These are phyloP conservation scores for Lithodes maja DNA, from an alignment of 2,888 invertebrate species.

Conservation along the genomic window DNA sequence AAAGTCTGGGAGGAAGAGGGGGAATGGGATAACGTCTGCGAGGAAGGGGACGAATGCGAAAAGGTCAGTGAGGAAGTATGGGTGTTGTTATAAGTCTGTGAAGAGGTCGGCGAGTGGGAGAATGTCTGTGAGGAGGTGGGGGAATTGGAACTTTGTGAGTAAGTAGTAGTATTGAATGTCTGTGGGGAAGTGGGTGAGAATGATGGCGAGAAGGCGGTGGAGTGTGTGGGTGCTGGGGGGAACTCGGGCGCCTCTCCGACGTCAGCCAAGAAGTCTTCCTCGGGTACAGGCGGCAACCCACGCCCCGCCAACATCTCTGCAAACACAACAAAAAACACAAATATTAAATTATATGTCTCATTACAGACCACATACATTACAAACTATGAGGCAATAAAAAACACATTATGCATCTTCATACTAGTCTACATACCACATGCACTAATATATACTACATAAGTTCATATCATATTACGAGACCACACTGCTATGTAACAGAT, in stretches of 20 bases:
- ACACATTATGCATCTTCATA: not conserved
- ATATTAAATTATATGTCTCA: not conserved
- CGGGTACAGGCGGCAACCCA: conserved; percentile 65
- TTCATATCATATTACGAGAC: too few relatives aligned
- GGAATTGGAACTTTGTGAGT: conserved; percentile 26
- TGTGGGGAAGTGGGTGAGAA: not conserved
- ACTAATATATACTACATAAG: too few relatives aligned
- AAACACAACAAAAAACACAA: not conserved
- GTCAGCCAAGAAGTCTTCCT: conserved; percentile 63
- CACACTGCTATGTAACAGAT: too few relatives aligned
- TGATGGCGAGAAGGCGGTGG: conserved; percentile 28
- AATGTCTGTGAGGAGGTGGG: conserved; percentile 14
- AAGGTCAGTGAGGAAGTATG: conserved; percentile 28
- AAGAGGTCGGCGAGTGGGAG: not conserved
- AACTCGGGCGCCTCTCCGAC: conserved; percentile 57
- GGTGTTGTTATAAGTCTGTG: conserved; percentile 9
- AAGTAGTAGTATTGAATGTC: conserved; percentile 16
- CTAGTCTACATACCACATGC: not conserved
- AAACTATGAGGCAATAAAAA: not conserved
- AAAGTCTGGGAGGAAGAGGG: not conserved
- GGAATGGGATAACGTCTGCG: not conserved
- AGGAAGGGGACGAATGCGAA: conserved; percentile 18
- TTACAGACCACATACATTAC: not conserved
- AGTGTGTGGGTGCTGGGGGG: conserved; percentile 36
- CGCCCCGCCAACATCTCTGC: conserved; percentile 68